A percentile compares a stretch with the other conserved stretches of the same genome.
These are phyloP conservation scores for Prionailurus bengalensis DNA, from an alignment of 2,113 vertebrate genomes.

Conservation along the genomic window DNA sequence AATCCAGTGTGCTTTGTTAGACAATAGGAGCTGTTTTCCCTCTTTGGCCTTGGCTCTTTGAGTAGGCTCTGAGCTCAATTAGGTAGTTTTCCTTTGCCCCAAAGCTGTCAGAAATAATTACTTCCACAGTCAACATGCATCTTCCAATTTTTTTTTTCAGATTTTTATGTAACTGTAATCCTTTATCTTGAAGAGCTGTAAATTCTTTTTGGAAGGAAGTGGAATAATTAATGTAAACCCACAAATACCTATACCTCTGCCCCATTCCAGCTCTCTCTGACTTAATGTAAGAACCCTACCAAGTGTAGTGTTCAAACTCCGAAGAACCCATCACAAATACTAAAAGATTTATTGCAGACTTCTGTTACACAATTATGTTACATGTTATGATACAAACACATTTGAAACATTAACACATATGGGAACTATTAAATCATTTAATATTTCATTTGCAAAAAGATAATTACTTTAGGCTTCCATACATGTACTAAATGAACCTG, in stretches of 20 bases:
- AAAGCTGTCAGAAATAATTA: background rate
- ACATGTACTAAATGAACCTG: background rate
- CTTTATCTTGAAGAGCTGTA: background rate
- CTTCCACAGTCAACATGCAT: background rate
- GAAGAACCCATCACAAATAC: conserved; percentile 80
- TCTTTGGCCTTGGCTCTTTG: background rate
- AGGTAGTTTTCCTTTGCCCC: background rate
- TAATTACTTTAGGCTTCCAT: conserved; percentile 24
- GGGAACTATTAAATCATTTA: conserved; percentile 48
- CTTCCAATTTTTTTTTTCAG: background rate
- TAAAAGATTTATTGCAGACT: conserved; percentile 88
- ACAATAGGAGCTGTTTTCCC: background rate
- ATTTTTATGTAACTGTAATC: background rate
- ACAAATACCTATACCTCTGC: background rate
- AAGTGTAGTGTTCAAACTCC: background rate
- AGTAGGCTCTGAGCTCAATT: background rate
- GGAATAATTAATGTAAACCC: background rate
- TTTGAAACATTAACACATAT: conserved; percentile 44
- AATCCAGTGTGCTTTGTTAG: no score
- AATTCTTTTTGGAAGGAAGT: background rate
- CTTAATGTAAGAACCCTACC: background rate
- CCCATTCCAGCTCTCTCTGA: background rate
- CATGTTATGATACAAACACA: conserved; percentile 87
- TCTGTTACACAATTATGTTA: conserved; percentile 88
- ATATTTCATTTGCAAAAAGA: conserved; percentile 67